Conservation (phyloP, 2,888 invertebrate species). For the Plebejus argus region DNA sequence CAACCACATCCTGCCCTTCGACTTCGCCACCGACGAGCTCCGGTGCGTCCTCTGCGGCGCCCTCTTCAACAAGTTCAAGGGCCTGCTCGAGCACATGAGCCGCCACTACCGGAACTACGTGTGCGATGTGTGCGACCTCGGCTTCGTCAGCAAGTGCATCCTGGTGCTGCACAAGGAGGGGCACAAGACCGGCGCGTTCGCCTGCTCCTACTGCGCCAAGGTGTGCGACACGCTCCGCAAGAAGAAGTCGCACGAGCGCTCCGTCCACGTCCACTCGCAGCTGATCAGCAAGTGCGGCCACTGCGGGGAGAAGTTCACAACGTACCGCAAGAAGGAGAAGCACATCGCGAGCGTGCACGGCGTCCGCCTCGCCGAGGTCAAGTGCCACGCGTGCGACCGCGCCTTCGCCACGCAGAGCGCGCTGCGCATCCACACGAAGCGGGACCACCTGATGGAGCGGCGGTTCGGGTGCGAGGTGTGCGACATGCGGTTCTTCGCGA, state of each 20-base stretch:
- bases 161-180: constrained; percentile 37
- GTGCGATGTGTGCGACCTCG: constrained; percentile 49
- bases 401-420: constrained; percentile 55
- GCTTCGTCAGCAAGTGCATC: constrained; percentile 45
- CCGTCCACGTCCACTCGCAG: constrained; percentile 38
- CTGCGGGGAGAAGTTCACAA: constrained; percentile 42
- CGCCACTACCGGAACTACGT: constrained; percentile 51
- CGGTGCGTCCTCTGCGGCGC: constrained; percentile 47
- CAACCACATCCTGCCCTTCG: constrained; percentile 53
- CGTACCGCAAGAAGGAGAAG: constrained; percentile 39
- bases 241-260: constrained; percentile 46
- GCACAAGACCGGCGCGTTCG: constrained; percentile 44
- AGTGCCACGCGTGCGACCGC: constrained; percentile 50
- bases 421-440: constrained; percentile 43
- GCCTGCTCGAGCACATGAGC: constrained; percentile 52
- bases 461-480: constrained; percentile 46
- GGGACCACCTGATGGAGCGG: constrained; percentile 43
- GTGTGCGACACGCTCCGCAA: constrained; percentile 45
- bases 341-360: constrained; percentile 49
- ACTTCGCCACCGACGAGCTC: constrained; percentile 48
- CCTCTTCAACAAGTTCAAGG: constrained; percentile 47
- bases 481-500: constrained; percentile 48
- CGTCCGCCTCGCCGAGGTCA: constrained; percentile 40
- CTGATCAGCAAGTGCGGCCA: constrained; percentile 50
- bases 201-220: constrained; percentile 47